Evolutionary conservation across 2,797 vertebrate genomes (phyloP), one percentile per base, ranked within the genome.

Genomic region (Nyctibius grandis): DNA sequence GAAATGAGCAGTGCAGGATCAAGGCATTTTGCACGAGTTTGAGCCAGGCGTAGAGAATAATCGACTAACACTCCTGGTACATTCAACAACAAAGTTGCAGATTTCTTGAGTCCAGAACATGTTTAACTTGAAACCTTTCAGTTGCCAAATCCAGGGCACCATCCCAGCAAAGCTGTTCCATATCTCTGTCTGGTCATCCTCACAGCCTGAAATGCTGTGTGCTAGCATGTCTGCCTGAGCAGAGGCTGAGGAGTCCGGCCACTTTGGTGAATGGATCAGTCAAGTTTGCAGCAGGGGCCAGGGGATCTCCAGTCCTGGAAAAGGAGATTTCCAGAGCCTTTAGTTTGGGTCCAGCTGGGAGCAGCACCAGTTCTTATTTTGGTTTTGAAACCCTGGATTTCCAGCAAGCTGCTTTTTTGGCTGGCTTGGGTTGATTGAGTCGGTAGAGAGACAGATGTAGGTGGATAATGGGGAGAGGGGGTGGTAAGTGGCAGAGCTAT

Each of bases 361-460:
- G 75, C 75, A 72, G 36, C 75, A 85, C 19, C 47, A 21, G 42
- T 94, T 84, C 69, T 88, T 90, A 86, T 91, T 94, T 95, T 88
- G 84, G 72, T 96, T 91, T 77, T 69, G 60, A 93, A 93, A 54
- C 48, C 51, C 53, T 1, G 3, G 68, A 89, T 92, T 92, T 90
- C 57, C 61, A 93, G 75, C 73, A 89, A 92, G 85, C 87, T 91
- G 78, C 79, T 88, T 97, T 96, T 94, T 88, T 93, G 82, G 72
- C 87, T 95, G 57, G 60, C 87, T 94, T 91, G 77, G 33, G 54
- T 63, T 96, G 95, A 95, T 93, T 89, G 93, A 96, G 85, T 85
- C 2, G 44, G 74, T 92, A 96, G 96, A 91, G 94, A 96, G 93
- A 95, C 95, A 91, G 94, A 92, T 95, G 96, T 97, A 96, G 90